Percentiles rank a stretch among this genome's conserved stretches.
Evolutionary conservation across 2,888 invertebrate species (phyloP).

Genomic region (Lasioglossum oenotherae): DNA sequence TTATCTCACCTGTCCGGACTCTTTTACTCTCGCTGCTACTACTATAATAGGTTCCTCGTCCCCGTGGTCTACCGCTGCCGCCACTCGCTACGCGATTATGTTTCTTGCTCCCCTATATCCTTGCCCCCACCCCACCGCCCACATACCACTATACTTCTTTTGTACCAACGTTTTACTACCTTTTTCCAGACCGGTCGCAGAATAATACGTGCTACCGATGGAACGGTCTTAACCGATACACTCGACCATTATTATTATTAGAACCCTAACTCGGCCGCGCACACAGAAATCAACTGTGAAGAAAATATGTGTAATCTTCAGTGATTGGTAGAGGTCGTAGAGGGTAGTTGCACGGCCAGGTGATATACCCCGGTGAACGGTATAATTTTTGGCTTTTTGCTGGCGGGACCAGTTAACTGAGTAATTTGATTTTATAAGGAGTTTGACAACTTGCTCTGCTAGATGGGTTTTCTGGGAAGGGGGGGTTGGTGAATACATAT

Average conservation of each 20-base stretch:
- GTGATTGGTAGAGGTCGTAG: neutral
- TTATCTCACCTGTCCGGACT: constrained; percentile 83
- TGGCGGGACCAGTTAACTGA: neutral
- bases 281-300: too few relatives aligned
- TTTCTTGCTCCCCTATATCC: constrained; percentile 75
- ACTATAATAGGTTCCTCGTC: constrained; percentile 81
- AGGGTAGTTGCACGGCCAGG: neutral
- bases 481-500: neutral
- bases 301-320: neutral
- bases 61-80: constrained; percentile 73
- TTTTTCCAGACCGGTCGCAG: neutral
- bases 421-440: neutral
- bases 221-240: neutral
- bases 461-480: neutral
- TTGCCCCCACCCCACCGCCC: constrained; percentile 43
- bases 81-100: constrained; percentile 71
- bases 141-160: constrained; percentile 44
- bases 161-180: constrained; percentile 11
- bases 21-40: constrained; percentile 78
- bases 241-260: constrained; percentile 4
- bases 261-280: neutral
- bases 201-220: constrained; percentile 6
- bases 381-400: constrained; percentile 4
- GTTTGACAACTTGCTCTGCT: neutral
- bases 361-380: neutral